Conservation (phyloP, 2,113 vertebrate genomes). For the Herpetotheres cachinnans region DNA sequence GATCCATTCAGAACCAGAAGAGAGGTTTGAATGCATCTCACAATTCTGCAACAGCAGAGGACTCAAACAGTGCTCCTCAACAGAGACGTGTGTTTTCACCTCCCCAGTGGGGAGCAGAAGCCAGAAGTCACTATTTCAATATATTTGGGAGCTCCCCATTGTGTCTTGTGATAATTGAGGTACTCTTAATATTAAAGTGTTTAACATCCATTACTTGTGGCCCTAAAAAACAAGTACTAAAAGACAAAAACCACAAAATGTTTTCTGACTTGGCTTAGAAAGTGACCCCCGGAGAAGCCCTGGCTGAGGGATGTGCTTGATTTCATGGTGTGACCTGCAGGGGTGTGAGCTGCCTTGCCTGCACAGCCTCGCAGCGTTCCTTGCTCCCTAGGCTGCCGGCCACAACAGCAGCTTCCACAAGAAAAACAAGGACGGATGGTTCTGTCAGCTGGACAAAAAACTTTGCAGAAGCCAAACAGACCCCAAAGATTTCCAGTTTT, state of each 20-base stretch:
- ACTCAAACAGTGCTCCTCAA: neutral
- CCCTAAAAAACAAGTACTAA: neutral
- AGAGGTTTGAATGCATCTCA: neutral
- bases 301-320: neutral
- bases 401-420: neutral
- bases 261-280: neutral
- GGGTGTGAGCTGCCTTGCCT: neutral
- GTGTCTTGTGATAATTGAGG: neutral
- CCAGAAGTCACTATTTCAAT: neutral
- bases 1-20: neutral
- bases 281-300: neutral
- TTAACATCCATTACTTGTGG: neutral
- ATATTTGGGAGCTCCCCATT: neutral
- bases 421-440: neutral
- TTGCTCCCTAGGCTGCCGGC: rapidly evolving
- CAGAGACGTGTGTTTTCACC: neutral
- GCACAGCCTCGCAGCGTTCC: neutral
- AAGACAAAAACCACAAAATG: neutral
- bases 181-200: neutral
- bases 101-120: neutral
- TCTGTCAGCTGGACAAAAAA: neutral
- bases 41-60: neutral
- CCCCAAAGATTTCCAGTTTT: neutral
- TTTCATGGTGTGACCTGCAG: neutral
- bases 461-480: neutral